These are phyloP conservation scores for Gisinianus flammeolus DNA, from an alignment of 2,888 invertebrate species.

Conservation along the genomic window DNA sequence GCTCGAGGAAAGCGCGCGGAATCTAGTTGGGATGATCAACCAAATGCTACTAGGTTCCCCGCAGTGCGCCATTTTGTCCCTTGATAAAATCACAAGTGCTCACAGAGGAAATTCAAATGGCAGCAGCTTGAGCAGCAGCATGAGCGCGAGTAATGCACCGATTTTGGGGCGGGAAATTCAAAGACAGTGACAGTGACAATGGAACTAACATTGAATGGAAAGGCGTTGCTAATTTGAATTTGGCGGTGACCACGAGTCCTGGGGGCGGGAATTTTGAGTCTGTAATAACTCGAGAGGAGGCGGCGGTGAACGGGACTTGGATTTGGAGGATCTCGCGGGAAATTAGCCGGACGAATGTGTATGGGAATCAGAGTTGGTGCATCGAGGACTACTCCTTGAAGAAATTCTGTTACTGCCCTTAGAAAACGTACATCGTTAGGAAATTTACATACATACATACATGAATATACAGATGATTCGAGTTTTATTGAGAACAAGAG, in stretches of 20 bases:
- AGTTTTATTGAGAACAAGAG: too few species aligned
- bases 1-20: background rate
- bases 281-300: background rate
- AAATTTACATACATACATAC: too few species aligned
- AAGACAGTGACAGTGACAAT: too few species aligned
- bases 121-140: too few species aligned
- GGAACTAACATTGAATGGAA: too few species aligned
- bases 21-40: background rate
- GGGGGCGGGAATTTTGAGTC: constrained; percentile 7
- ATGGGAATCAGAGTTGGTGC: constrained; percentile 37
- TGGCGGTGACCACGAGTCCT: background rate
- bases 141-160: too few species aligned
- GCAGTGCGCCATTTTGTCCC: background rate
- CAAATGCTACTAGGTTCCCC: background rate
- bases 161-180: too few species aligned
- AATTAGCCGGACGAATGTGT: constrained; percentile 35
- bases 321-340: constrained; percentile 15
- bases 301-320: background rate
- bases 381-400: constrained; percentile 20
- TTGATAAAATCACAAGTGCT: background rate
- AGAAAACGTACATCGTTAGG: too few species aligned
- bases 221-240: too few species aligned
- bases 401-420: background rate
- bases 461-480: too few species aligned
- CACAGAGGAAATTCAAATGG: background rate